A percentile compares a stretch with the other conserved stretches of the same genome.
Conservation (phyloP, 1,140 invertebrate genomes). For the Papilio dardanus region DNA sequence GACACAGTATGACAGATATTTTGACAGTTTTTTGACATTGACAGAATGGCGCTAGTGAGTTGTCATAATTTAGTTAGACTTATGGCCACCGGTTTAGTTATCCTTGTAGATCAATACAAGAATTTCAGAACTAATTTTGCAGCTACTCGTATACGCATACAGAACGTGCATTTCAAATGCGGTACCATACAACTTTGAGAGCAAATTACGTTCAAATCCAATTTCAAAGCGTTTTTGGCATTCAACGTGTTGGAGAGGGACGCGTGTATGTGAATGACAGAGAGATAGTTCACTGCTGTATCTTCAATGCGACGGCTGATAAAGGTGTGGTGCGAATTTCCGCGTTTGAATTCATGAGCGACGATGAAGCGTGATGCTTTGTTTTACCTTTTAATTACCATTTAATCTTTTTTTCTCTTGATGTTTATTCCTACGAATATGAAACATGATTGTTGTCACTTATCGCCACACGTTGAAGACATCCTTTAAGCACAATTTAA, state of each 20-base stretch:
- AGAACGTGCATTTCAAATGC: slow-evolving; percentile 22
- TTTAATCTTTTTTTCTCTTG: neutral
- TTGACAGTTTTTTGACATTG: too few relatives aligned
- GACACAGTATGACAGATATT: too few relatives aligned
- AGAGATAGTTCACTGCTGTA: slow-evolving; percentile 1
- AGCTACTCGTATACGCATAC: neutral
- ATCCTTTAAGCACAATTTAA: too few relatives aligned
- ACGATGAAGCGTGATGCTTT: neutral
- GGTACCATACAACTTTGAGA: slow-evolving; percentile 11
- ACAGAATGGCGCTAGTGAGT: too few relatives aligned
- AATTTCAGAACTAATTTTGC: slow-evolving; percentile 20
- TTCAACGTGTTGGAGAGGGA: slow-evolving; percentile 21
- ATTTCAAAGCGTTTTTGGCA: slow-evolving; percentile 35
- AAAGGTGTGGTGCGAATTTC: neutral
- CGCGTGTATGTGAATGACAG: neutral
- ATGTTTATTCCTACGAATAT: neutral
- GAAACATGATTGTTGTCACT: neutral
- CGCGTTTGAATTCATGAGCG: slow-evolving; percentile 18
- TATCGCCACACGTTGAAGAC: neutral
- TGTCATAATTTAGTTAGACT: too few relatives aligned
- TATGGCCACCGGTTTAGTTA: too few relatives aligned
- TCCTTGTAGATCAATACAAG: too few relatives aligned
- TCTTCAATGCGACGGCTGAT: slow-evolving; percentile 29
- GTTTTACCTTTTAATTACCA: too few relatives aligned
- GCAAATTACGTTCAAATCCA: slow-evolving; percentile 38